Evolutionary conservation across 2,888 invertebrate species (phyloP).

Genomic region (Candidula unifasciata): DNA sequence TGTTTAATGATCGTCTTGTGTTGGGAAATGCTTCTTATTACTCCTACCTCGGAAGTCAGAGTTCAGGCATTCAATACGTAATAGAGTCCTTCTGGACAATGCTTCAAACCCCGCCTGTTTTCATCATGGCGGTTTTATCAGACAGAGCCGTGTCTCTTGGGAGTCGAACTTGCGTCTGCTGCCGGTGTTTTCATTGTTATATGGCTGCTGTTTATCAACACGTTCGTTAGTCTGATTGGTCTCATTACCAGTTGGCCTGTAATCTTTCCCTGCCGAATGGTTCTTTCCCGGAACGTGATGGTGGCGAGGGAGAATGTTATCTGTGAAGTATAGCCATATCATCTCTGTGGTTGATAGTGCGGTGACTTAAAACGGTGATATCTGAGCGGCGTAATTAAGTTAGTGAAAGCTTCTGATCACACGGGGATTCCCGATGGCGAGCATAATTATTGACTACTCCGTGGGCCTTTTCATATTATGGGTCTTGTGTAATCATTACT

Average conservation of each 20-base stretch:
- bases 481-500: no score
- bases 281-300: neutral
- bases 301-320: neutral
- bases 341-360: neutral
- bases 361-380: no score
- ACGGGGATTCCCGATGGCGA: no score
- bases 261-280: neutral
- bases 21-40: neutral
- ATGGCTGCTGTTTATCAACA: neutral
- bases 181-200: neutral
- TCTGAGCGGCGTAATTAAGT: no score
- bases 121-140: neutral
- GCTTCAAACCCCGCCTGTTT: neutral
- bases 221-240: neutral
- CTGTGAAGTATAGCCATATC: neutral
- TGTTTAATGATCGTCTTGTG: neutral
- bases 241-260: neutral
- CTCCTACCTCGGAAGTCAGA: neutral
- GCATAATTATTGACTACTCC: no score
- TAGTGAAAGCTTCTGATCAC: no score
- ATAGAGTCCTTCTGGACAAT: constrained; percentile 4
- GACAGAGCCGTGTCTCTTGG: neutral
- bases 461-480: no score
- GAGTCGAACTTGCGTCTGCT: neutral
- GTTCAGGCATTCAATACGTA: neutral